phyloP scores from a whole-genome alignment of 2,888 invertebrate species.

The Caenorhabditis sp. region DNA sequence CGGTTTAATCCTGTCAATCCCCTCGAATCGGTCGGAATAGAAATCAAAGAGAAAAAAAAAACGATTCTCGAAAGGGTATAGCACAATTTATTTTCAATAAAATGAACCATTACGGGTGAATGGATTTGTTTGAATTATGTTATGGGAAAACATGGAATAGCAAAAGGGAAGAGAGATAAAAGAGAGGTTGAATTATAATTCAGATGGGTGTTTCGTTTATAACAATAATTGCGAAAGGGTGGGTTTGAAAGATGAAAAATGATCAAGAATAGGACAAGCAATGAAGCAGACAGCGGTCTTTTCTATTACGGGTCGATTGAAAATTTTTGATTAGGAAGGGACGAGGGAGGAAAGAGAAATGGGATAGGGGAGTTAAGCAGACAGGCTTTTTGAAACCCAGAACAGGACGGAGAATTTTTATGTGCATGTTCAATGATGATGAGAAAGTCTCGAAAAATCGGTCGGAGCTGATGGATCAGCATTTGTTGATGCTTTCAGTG shows the following conservation, averaged over 20 bases:
- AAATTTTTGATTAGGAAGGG: conserved; percentile 47
- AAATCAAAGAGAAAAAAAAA: not conserved
- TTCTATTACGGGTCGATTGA: conserved; percentile 46
- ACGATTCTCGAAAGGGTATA: conserved; percentile 19
- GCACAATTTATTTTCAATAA: conserved; percentile 54
- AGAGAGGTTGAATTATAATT: conserved; percentile 45
- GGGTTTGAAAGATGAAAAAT: not conserved
- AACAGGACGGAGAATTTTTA: conserved; percentile 32
- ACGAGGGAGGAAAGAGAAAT: not conserved
- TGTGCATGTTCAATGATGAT: conserved; percentile 15
- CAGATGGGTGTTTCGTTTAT: conserved; percentile 2
- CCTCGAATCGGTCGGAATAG: not conserved
- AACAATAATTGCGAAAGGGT: conserved; percentile 19
- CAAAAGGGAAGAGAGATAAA: not conserved
- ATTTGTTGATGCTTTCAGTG: conserved; percentile 74
- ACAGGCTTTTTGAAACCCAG: conserved; percentile 19
- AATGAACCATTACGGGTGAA: conserved; percentile 11
- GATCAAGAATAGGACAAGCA: conserved; percentile 35
- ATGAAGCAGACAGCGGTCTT: conserved; percentile 39
- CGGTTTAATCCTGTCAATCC: conserved; percentile 35
- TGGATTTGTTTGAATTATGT: conserved; percentile 12
- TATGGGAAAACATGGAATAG: conserved; percentile 4
- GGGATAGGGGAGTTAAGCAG: conserved; percentile 8
- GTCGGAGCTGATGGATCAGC: conserved; percentile 69
- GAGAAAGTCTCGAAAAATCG: conserved; percentile 71